Evolutionary conservation across 2,113 vertebrate genomes (phyloP).

Genomic region (Oncorhynchus masou): DNA sequence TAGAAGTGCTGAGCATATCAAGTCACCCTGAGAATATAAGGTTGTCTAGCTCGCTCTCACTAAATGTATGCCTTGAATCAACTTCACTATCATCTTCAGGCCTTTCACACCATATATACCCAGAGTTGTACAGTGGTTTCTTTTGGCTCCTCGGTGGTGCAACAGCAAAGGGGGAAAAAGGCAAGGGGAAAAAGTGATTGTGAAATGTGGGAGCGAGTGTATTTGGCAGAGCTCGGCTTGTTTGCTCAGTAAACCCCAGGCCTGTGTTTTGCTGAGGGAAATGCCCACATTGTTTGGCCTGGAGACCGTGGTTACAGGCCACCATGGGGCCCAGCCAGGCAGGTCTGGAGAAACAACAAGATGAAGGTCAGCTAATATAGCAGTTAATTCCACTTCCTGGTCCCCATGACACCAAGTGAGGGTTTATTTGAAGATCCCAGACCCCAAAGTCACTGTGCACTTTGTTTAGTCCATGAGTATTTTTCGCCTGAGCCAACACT

Average conservation of each 20-base stretch:
- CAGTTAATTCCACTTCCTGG: conserved; percentile 91
- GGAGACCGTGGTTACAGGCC: conserved; percentile 95
- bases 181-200: conserved; percentile 64
- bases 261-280: conserved; percentile 83
- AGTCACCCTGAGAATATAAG: conserved; percentile 20
- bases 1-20: background rate
- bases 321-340: conserved; percentile 62
- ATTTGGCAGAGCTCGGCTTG: conserved; percentile 79
- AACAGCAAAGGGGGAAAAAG: conserved; percentile 52
- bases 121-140: conserved; percentile 55
- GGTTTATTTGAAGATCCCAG: conserved; percentile 99
- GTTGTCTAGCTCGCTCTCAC: conserved; percentile 40
- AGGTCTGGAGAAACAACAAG: conserved; percentile 85
- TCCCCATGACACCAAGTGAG: conserved; percentile 93
- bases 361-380: conserved; percentile 98
- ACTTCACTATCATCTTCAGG: conserved; percentile 19
- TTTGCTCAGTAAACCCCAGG: conserved; percentile 95
- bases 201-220: conserved; percentile 72
- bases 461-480: conserved; percentile 83
- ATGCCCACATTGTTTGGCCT: conserved; percentile 90
- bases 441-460: conserved; percentile 85
- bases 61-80: conserved; percentile 37
- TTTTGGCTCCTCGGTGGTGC: conserved; percentile 44
- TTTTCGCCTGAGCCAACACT: conserved; percentile 82
- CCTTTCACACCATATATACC: conserved; percentile 49